Conservation (phyloP, 2,113 vertebrate species). For the Oplegnathus fasciatus region DNA sequence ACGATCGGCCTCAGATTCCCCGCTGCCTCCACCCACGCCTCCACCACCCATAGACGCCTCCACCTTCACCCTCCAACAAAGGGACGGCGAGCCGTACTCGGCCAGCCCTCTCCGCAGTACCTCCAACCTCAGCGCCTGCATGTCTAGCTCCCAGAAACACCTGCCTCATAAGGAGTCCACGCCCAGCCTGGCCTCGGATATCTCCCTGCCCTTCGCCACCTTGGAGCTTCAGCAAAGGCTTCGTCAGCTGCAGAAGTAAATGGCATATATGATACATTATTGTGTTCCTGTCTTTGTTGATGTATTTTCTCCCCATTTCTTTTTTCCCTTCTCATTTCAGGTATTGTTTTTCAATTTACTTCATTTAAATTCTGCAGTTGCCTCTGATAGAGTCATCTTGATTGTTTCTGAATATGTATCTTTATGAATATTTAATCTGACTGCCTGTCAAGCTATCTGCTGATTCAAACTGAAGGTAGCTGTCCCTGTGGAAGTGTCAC, state of each 20-base stretch:
- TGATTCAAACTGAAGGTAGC: too few species aligned
- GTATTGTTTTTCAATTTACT: background rate
- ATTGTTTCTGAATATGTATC: background rate
- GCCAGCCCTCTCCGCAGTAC: conserved; percentile 86
- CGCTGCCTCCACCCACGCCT: conserved; percentile 54
- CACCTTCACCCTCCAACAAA: conserved; percentile 76
- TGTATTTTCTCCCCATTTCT: background rate
- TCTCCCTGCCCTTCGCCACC: conserved; percentile 92
- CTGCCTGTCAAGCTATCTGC: background rate
- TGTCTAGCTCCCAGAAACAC: conserved; percentile 88
- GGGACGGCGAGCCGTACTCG: conserved; percentile 78
- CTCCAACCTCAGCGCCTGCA: conserved; percentile 85
- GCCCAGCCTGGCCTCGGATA: conserved; percentile 94
- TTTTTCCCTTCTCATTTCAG: background rate
- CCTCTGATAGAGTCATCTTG: background rate
- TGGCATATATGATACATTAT: background rate
- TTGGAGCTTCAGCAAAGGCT: conserved; percentile 94
- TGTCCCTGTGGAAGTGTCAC: conserved; percentile 25
- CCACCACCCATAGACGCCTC: conserved; percentile 66
- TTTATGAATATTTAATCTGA: conserved; percentile 34
- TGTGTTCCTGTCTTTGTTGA: background rate
- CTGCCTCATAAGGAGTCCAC: conserved; percentile 91
- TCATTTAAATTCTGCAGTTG: background rate
- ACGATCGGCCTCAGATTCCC: conserved; percentile 58
- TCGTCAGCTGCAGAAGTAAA: conserved; percentile 94